Evolutionary conservation across 2,113 vertebrate genomes (phyloP).

Genomic region (Micromys minutus): DNA sequence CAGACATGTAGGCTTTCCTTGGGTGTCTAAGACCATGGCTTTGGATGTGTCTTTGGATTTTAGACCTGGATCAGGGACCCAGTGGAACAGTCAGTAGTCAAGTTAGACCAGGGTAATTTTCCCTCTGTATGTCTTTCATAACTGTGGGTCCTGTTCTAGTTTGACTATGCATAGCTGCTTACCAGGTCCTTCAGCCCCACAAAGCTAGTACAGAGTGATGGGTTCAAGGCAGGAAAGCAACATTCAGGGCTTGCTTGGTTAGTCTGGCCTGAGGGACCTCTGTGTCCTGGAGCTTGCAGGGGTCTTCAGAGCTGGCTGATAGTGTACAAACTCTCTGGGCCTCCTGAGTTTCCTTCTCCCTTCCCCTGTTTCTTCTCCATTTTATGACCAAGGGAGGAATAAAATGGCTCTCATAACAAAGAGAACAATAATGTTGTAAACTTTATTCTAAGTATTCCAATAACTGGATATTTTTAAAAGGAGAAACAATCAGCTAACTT

Average conservation of each 20-base stretch:
- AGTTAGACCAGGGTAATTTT: neutral
- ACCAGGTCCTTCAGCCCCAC: neutral
- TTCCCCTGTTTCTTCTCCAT: neutral
- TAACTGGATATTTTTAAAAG: constrained; percentile 36
- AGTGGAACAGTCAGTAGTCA: neutral
- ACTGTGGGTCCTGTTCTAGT: neutral
- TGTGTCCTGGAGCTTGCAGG: neutral
- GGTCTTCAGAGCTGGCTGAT: neutral
- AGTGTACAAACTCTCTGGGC: neutral
- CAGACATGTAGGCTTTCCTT: neutral
- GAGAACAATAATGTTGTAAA: constrained; percentile 40
- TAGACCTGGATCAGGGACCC: neutral
- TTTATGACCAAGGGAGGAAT: constrained; percentile 28
- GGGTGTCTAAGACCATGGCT: neutral
- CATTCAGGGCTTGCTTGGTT: neutral
- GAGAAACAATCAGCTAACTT: constrained; percentile 1
- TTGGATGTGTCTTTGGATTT: constrained; percentile 3
- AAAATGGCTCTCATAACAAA: neutral
- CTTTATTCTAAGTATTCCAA: neutral
- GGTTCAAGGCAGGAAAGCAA: neutral
- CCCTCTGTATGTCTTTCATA: neutral
- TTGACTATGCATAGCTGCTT: neutral
- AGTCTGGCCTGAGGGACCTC: neutral
- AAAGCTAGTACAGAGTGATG: neutral
- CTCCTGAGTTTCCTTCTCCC: neutral